Conservation (phyloP, 1,140 invertebrate species). For the Bombus picipes region DNA sequence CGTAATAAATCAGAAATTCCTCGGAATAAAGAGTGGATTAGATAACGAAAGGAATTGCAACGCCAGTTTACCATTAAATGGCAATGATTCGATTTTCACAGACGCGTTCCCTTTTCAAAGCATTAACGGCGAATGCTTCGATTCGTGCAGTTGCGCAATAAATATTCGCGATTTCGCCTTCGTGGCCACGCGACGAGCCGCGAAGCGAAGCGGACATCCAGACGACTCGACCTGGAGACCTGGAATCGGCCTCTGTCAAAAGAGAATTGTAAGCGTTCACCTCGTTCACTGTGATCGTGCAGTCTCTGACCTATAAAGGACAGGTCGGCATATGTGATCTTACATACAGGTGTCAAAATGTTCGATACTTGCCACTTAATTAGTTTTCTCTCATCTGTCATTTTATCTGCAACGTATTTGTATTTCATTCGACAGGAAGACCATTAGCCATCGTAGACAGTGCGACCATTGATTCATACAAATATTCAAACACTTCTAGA, state of each 20-base stretch:
- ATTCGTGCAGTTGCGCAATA: constrained; percentile 32
- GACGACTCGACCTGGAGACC: constrained; percentile 72
- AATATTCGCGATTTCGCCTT: constrained; percentile 49
- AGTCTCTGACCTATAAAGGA: constrained; percentile 71
- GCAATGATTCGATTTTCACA: neutral
- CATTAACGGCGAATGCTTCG: neutral
- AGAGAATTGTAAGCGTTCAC: constrained; percentile 41
- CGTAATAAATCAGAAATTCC: neutral
- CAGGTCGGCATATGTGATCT: neutral
- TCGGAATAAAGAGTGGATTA: neutral
- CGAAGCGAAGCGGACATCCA: constrained; percentile 48
- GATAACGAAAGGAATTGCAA: neutral
- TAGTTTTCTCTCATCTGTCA: too few species aligned
- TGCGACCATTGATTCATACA: neutral
- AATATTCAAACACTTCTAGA: too few species aligned
- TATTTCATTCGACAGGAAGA: neutral
- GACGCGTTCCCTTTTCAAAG: neutral
- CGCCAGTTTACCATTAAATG: neutral
- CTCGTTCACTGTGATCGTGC: constrained; percentile 7
- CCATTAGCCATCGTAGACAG: neutral
- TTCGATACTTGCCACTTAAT: neutral
- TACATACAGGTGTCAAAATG: neutral
- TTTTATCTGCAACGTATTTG: neutral
- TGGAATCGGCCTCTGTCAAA: constrained; percentile 66
- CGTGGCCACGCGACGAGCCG: constrained; percentile 34